phyloP scores from a whole-genome alignment of 2,888 invertebrate species.

The Cantharis rufa region DNA sequence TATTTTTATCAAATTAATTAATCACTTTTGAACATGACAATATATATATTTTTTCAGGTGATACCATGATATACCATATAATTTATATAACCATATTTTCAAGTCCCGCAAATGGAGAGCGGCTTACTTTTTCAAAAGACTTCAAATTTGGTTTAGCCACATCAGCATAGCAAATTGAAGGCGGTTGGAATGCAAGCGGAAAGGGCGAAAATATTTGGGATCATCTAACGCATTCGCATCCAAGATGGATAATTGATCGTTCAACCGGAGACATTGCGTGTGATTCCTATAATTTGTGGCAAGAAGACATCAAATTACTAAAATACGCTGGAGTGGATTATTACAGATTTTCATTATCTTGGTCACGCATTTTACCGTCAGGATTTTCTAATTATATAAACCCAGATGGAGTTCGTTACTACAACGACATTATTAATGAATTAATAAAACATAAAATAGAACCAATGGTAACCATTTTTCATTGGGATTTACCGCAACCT shows the following conservation, averaged over 20 bases:
- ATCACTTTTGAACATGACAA: no score
- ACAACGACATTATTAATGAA: conserved; percentile 63
- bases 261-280: conserved; percentile 44
- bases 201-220: conserved; percentile 62
- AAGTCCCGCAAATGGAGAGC: background rate
- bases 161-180: conserved; percentile 43
- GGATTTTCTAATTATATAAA: conserved; percentile 63
- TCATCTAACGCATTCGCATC: conserved; percentile 51
- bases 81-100: background rate
- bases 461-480: conserved; percentile 66
- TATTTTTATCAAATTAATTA: no score
- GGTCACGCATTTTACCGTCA: conserved; percentile 66
- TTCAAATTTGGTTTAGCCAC: conserved; percentile 52
- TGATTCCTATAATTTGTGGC: conserved; percentile 43
- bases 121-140: conserved; percentile 37
- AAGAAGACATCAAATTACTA: conserved; percentile 39
- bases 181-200: conserved; percentile 40
- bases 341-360: conserved; percentile 64
- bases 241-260: conserved; percentile 40
- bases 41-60: background rate
- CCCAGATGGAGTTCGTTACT: conserved; percentile 65
- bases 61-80: background rate
- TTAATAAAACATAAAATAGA: conserved; percentile 59
- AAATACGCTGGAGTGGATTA: conserved; percentile 48
- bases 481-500: conserved; percentile 67